phyloP scores from a whole-genome alignment of 2,113 vertebrate genomes.

The Halcyon senegalensis region DNA sequence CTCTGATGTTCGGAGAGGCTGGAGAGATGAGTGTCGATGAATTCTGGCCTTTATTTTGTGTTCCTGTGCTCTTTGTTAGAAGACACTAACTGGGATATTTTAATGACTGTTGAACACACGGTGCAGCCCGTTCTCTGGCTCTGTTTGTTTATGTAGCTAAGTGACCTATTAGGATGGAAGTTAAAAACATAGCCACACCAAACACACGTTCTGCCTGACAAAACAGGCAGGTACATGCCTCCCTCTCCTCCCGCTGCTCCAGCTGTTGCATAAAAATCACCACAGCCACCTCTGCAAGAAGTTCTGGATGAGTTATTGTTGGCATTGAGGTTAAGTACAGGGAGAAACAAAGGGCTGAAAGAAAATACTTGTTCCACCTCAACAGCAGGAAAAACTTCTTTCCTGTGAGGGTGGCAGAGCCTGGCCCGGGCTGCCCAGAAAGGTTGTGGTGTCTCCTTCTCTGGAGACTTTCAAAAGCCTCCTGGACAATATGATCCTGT shows the following conservation, averaged over 20 bases:
- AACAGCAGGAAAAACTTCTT: too few relatives aligned
- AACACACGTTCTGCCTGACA: not conserved
- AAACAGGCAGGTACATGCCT: conserved; percentile 51
- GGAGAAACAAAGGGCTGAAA: not conserved
- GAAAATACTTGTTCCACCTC: not conserved
- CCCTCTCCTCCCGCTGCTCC: not conserved
- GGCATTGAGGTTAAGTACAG: not conserved
- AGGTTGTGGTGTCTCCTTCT: too few relatives aligned
- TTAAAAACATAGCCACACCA: conserved; percentile 43
- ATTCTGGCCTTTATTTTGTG: not conserved
- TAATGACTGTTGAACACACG: not conserved
- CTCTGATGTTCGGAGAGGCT: not conserved
- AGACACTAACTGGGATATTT: not conserved
- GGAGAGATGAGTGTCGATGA: not conserved
- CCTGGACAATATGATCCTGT: too few relatives aligned
- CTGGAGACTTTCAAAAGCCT: too few relatives aligned
- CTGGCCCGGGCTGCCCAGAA: too few relatives aligned
- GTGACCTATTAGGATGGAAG: conserved; percentile 5
- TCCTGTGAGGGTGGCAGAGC: too few relatives aligned
- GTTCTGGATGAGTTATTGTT: not conserved
- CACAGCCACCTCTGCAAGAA: not conserved
- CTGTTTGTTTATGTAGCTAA: conserved; percentile 59
- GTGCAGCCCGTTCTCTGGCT: not conserved
- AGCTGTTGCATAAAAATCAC: not conserved
- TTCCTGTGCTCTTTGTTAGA: not conserved